Evolutionary conservation across 2,113 vertebrate genomes (phyloP).

Genomic region (Phylloscopus trochilus): DNA sequence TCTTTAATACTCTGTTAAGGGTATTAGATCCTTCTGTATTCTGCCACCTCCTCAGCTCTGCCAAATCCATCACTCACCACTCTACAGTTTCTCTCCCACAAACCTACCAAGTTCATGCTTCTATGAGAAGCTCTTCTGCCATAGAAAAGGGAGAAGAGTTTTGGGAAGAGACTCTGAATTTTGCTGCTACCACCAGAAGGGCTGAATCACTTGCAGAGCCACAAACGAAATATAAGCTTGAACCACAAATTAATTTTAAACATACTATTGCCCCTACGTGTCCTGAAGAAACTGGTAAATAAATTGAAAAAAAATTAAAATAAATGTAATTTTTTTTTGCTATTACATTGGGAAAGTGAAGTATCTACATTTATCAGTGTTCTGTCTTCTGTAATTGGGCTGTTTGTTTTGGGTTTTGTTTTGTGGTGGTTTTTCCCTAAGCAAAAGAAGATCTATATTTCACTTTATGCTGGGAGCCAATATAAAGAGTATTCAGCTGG

Average conservation of each 20-base stretch:
- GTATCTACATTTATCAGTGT: not conserved
- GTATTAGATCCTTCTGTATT: not conserved
- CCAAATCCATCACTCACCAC: not conserved
- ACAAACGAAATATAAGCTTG: not conserved
- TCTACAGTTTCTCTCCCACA: not conserved
- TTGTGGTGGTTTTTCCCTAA: not conserved
- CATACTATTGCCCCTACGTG: accelerated
- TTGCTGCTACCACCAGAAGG: not conserved
- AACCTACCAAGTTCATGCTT: not conserved
- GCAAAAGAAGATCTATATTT: not conserved
- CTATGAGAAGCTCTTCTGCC: not conserved
- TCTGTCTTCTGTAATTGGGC: not conserved
- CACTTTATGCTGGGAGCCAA: not conserved
- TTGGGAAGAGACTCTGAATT: not conserved
- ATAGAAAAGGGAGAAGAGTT: not conserved
- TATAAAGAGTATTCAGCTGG: not conserved
- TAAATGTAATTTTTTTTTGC: not conserved
- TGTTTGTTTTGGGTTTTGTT: not conserved
- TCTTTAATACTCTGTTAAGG: not conserved
- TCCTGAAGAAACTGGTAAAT: not conserved
- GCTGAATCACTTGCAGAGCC: not conserved
- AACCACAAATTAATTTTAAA: not conserved
- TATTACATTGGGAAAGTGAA: not conserved
- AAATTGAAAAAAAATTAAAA: not conserved
- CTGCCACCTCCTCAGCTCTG: not conserved